A percentile compares a stretch with the other conserved stretches of the same genome.
Conservation (phyloP, 2,113 vertebrate species). For the Mugil cephalus region DNA sequence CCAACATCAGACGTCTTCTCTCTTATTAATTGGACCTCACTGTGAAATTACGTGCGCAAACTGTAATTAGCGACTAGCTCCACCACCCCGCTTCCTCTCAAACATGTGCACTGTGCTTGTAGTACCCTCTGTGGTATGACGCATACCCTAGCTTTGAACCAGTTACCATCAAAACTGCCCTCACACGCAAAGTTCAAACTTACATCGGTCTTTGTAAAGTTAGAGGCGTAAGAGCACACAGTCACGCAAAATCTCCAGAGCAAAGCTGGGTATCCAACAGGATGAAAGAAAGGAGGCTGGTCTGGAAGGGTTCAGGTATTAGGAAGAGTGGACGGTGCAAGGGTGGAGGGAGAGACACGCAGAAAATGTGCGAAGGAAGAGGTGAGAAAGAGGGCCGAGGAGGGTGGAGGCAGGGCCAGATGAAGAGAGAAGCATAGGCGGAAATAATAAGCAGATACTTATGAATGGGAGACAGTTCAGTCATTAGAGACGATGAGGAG, state of each 20-base stretch:
- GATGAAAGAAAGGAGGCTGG: constrained; percentile 2
- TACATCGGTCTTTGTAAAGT: neutral
- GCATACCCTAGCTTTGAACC: neutral
- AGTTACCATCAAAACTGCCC: neutral
- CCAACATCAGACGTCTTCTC: too few species aligned
- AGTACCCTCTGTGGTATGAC: neutral
- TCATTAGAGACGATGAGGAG: too few species aligned
- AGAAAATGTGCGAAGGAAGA: neutral
- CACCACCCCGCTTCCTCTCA: neutral
- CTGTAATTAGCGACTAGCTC: neutral
- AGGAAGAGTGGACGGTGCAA: neutral
- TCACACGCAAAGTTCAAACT: neutral
- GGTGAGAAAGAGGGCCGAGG: neutral
- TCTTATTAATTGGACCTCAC: neutral
- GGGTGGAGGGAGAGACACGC: neutral
- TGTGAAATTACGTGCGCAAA: neutral
- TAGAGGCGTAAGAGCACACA: neutral
- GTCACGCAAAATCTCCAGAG: neutral
- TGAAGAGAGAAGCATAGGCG: constrained; percentile 13
- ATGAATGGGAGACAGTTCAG: too few species aligned
- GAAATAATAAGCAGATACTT: neutral
- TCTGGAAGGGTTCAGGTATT: constrained; percentile 5
- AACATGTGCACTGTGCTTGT: too few species aligned
- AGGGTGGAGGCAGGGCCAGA: neutral
- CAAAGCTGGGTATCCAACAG: neutral